Evolutionary conservation across 2,113 vertebrate species (phyloP), one percentile per base, ranked within the genome.

Genomic region (Barbus barbus): DNA sequence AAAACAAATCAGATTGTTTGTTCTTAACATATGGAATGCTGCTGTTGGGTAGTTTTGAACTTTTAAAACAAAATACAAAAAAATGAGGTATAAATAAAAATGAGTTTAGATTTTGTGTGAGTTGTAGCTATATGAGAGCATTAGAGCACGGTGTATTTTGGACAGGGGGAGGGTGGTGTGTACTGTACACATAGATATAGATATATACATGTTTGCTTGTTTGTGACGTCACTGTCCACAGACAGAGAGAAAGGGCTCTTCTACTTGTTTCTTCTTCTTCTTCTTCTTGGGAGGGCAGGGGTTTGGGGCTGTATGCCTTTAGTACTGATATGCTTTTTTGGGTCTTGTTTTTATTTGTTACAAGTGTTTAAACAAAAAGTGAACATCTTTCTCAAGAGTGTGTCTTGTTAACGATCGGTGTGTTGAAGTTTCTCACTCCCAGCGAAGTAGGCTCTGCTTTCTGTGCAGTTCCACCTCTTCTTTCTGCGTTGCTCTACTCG

Each of bases 201-300:
- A 75, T 87, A 56, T 53, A 63, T 9, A 41, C n/a, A n/a, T n/a
- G n/a, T n/a, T n/a, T n/a, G n/a, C n/a, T n/a, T 33, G 33, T 76
- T 82, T 87, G 80, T 88, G 81, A 84, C 81, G 90, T 93, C 92
- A 93, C 93, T 91, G 93, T 95, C 92, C 90, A 92, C 90, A 91
- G 93, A 94, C 89, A 89, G 93, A 94, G 86, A 44, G 67, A 73
- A 60, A 79, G 83, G 73, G 84, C 44, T 53, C 11, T n/a, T 61
- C 28, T 14, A 4, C 78, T 31, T 22, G 1, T 20, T 22, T 26
- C 16, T 61, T 14, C 53, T 75, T 20, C 5, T 13, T 51, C 80
- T 63, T 18, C 14, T 14, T 28, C 78, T 9, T 75, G 20, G 74
- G 87, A 38, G 16, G 78, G 89, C 79, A 28, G 60, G 31, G 90